Base-by-base conservation (phyloP, 2,797 vertebrate species). In the Oreochromis grahami region DNA sequence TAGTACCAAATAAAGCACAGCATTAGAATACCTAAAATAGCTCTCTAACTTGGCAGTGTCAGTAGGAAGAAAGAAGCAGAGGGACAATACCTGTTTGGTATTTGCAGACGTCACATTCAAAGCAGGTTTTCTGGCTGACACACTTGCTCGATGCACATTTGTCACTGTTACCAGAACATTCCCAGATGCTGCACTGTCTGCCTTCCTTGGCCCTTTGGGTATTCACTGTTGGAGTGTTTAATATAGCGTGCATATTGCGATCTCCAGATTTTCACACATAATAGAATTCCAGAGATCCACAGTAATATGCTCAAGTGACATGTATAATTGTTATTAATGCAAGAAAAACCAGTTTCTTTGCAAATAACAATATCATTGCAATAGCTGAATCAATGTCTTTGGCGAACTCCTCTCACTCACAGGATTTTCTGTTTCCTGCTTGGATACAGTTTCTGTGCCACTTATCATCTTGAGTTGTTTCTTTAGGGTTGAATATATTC, bases 111-210 rank as follows among this genome's bases (percentile, higher is more conserved):
- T 41, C 74, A 50, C 36, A 81, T 77, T 86, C 58, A 79, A 77
- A 89, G 60, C 78, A 83, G 58, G 72, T 80, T 85, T 88, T 50
- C 70, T 86, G 83, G 79, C 82, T 2, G 12, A 78, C 77, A 84
- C 56, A 63, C 41, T 78, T 24, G 32, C 65, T 63, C 80, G 45
- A 29, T 79, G 55, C 74, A 72, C 84, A 80, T 91, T 92, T 89
- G 63, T 65, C 3, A 55, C 34, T 15, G 56, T 83, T 80, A 79
- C 53, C 53, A 88, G 68, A 88, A 68, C 63, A 84, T 84, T 76
- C 60, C 70, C 80, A 76, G 63, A 81, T 56, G 55, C 80, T 80
- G 36, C 43, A 6, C 58, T 82, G 74, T 77, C 77, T 88, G 80
- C 34, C 50, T 65, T 74, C 12, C 36, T 81, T 56, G 19, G 76